Evolutionary conservation across 2,888 invertebrate species (phyloP), one percentile per base, ranked within the genome.

Genomic region (Antitype chi): DNA sequence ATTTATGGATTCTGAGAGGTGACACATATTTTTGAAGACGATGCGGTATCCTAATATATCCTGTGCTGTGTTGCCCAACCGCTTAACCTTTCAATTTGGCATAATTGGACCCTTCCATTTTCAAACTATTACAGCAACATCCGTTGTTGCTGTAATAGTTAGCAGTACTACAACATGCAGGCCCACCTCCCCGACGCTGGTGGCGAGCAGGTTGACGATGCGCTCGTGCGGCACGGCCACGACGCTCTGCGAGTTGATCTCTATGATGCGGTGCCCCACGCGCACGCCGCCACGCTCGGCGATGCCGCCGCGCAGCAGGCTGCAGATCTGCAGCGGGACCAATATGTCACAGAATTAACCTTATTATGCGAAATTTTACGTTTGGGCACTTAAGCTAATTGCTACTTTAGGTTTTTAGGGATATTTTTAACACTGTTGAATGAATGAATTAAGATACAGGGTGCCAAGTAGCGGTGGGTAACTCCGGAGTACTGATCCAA

Each of bases 151-250:
- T 38, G 38, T 55, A 13, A 13, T 13, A 55, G n/a, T 5, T 11
- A 5, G n/a, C 55, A 53, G n/a, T n/a, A 7, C 2, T 9, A 23
- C 1, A 53, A 4, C 6, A 53, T 0, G 2, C 8, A 0, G 23
- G 3, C 20, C 8, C 95, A 99, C 99, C 98, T 99, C 99, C 91
- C 99, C 99, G 82, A 99, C 99, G 81, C 99, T 99, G 76, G 99
- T 99, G 87, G 99, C 99, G 89, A 99, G 97, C 94, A 99, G 97
- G 97, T 99, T 99, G 93, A 99, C 99, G 94, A 99, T 99, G 94
- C 99, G 99, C 95, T 99, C 99, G 97, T 99, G 99, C 86, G 99
- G 99, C 85, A 99, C 99, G 85, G 99, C 99, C 74, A 99, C 99
- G 74, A 99, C 99, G 97, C 99, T 99, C 97, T 99, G 99, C 95